phyloP scores from a whole-genome alignment of 92 coral and sea anemone species.

The Isaurus tuberculatus region DNA sequence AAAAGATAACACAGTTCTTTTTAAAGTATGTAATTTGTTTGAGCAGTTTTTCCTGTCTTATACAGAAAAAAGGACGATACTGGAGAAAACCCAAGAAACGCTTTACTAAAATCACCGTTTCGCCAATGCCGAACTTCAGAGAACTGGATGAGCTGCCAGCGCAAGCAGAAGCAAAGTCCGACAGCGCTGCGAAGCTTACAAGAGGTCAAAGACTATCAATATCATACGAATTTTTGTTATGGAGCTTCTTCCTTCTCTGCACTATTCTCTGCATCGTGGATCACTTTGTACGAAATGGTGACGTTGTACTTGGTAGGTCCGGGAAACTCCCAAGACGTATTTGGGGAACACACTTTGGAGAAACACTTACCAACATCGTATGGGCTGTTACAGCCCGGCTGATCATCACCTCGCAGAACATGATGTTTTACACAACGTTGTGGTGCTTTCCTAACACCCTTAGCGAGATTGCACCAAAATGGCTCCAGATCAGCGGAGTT shows the following conservation, averaged over 20 bases:
- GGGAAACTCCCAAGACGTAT: slow-evolving; percentile 62
- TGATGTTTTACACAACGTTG: slow-evolving; percentile 67
- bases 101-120: not conserved
- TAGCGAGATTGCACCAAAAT: slow-evolving; percentile 57
- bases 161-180: not conserved
- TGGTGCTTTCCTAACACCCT: slow-evolving; percentile 69
- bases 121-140: not conserved
- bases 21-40: no score
- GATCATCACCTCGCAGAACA: slow-evolving; percentile 63
- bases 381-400: slow-evolving; percentile 74
- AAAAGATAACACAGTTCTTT: no score
- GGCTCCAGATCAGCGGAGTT: slow-evolving; percentile 56
- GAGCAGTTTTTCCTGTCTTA: not conserved
- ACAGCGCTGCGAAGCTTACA: not conserved
- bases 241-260: slow-evolving; percentile 46
- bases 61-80: not conserved
- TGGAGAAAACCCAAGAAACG: slow-evolving; percentile 1
- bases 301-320: slow-evolving; percentile 54
- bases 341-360: slow-evolving; percentile 65
- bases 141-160: not conserved
- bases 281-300: slow-evolving; percentile 63
- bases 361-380: slow-evolving; percentile 65
- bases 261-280: slow-evolving; percentile 57
- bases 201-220: slow-evolving; percentile 49
- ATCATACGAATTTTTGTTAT: slow-evolving; percentile 60